These are phyloP conservation scores for Trachymyrmex septentrionalis DNA, from an alignment of 1,140 invertebrate species.

Conservation along the genomic window DNA sequence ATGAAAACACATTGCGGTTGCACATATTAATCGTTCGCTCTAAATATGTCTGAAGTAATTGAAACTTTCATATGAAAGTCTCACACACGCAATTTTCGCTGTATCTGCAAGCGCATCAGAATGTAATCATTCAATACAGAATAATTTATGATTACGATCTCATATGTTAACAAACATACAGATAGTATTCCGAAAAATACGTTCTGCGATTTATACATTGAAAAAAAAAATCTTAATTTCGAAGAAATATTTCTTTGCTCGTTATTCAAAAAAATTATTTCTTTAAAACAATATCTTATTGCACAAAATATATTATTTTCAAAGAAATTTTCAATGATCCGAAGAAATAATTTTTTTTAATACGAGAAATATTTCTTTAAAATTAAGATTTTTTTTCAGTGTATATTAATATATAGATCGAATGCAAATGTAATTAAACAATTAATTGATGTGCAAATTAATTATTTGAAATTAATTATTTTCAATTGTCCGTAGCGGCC, in stretches of 20 bases:
- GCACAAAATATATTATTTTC: too few relatives aligned
- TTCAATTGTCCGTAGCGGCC: not conserved
- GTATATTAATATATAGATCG: not conserved
- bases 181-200: not conserved
- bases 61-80: slow-evolving; percentile 51
- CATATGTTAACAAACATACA: not conserved
- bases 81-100: slow-evolving; percentile 34
- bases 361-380: too few relatives aligned
- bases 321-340: too few relatives aligned
- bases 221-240: too few relatives aligned
- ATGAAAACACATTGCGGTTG: not conserved
- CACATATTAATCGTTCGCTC: slow-evolving; percentile 22
- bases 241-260: too few relatives aligned
- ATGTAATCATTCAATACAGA: not conserved
- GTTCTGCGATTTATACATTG: not conserved
- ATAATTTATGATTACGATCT: not conserved
- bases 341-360: too few relatives aligned
- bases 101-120: not conserved
- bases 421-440: not conserved
- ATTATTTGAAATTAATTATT: not conserved
- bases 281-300: too few relatives aligned
- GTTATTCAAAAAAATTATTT: too few relatives aligned
- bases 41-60: slow-evolving; percentile 18
- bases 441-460: not conserved
- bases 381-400: too few relatives aligned